A percentile compares a stretch with the other conserved stretches of the same genome.
Evolutionary conservation across 2,888 invertebrate genomes (phyloP).

Genomic region (Dastarcus helophoroides): DNA sequence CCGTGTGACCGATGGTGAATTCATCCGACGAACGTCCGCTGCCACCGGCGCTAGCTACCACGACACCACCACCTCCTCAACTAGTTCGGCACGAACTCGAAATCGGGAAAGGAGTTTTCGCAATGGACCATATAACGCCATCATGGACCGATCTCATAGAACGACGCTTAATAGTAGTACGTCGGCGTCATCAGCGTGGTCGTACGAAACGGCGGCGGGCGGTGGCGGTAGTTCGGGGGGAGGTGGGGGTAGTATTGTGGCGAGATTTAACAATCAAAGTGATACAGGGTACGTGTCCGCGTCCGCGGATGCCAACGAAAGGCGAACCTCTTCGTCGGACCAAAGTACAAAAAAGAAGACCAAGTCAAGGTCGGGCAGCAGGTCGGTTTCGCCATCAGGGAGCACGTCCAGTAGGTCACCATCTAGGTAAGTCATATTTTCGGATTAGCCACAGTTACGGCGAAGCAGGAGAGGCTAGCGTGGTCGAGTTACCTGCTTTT

Average conservation of each 20-base stretch:
- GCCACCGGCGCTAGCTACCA: constrained; percentile 34
- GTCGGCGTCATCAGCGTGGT: constrained; percentile 24
- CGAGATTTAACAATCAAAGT: constrained; percentile 30
- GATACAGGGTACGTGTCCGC: constrained; percentile 36
- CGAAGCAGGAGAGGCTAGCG: no score
- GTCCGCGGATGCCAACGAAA: constrained; percentile 27
- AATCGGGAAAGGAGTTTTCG: constrained; percentile 37
- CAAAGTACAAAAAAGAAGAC: constrained; percentile 33
- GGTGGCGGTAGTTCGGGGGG: constrained; percentile 36
- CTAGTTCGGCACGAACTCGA: constrained; percentile 32
- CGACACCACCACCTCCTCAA: constrained; percentile 36
- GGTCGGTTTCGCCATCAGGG: constrained; percentile 42
- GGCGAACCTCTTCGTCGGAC: constrained; percentile 21
- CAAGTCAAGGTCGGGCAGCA: constrained; percentile 40
- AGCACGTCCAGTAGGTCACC: constrained; percentile 45
- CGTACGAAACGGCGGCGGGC: constrained; percentile 29
- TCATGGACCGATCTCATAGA: constrained; percentile 26
- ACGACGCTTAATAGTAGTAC: constrained; percentile 17
- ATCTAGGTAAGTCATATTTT: constrained; percentile 36
- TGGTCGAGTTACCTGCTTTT: no score
- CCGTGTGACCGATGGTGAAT: constrained; percentile 21
- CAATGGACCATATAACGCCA: constrained; percentile 37
- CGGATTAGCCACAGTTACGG: no score
- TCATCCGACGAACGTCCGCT: constrained; percentile 29
- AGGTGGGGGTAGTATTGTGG: constrained; percentile 38